Base-by-base conservation (phyloP, 2,888 invertebrate species). In the Andrena marginata region DNA sequence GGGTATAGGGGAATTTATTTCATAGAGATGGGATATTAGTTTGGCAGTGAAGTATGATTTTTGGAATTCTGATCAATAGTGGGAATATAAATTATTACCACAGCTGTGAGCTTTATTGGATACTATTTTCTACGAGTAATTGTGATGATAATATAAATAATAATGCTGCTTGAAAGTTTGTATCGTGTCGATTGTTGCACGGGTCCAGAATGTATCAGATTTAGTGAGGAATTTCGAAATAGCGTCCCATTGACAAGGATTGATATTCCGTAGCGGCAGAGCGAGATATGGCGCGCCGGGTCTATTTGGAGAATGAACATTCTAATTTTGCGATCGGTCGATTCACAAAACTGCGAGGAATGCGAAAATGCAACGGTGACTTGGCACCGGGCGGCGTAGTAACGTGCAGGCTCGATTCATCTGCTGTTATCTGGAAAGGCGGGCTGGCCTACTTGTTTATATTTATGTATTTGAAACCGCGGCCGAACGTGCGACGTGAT, bases 401-500 rank as follows among this genome's bases (percentile, higher is more conserved):
- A 73, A 42, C 68, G 60, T 67, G 48, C 48, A 33, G 20, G 65
- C 31, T 42, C 49, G 70, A 74, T 82, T 82, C 80, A 80, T 74
- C 60, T 56, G 56, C 31, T 56, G 70, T 70, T 80, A 80, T 82
- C 70, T 70, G 62, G 67, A 82, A 74, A 78, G 60, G n/a, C 49
- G 48, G 60, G 31, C 29, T 64, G 80, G 7, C 70, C 80, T 71
- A 65, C 70, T 80, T 82, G 80, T 80, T 80, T 71, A 74, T 80
- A 82, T 82, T 80, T 82, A 79, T 80, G 71, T 60, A 71, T 80
- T 74, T 70, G 78, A 73, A 72, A 73, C 68, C 8, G n/a, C 65
- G 70, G 42, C 62, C 26, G 35, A 49, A 23, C 20, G 67, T 31
- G 33, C 49, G 54, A 72, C 62, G 67, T 49, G 54, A 78, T 69